Evolutionary conservation across 2,888 invertebrate species (phyloP).

Genomic region (Oxytorus armatus): DNA sequence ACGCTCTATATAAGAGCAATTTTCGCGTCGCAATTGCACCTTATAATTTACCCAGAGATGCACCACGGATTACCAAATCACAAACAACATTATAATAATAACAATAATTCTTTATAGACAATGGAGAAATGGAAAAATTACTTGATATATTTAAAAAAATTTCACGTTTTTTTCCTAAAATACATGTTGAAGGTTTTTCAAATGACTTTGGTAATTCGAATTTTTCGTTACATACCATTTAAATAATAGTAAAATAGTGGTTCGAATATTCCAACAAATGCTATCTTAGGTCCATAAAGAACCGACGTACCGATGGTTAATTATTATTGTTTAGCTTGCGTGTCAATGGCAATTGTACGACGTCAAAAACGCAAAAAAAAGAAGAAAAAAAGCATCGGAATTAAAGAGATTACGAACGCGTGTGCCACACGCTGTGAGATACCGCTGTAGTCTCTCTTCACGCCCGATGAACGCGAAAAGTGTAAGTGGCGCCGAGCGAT

Average conservation of each 20-base stretch:
- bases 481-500: conserved; percentile 56
- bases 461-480: conserved; percentile 68
- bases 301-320: background rate
- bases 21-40: background rate
- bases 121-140: too few relatives aligned
- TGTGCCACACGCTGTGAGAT: conserved; percentile 35
- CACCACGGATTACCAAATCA: conserved; percentile 10
- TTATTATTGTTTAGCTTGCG: conserved; percentile 17
- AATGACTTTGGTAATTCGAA: too few relatives aligned
- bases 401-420: conserved; percentile 48
- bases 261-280: too few relatives aligned
- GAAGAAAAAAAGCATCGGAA: conserved; percentile 11
- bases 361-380: conserved; percentile 6
- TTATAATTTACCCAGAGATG: conserved; percentile 1
- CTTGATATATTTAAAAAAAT: too few relatives aligned
- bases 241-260: too few relatives aligned
- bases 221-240: too few relatives aligned
- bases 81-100: background rate
- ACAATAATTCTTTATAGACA: too few relatives aligned
- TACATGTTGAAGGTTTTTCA: too few relatives aligned
- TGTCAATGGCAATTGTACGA: conserved; percentile 34
- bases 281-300: too few relatives aligned
- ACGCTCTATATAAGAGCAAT: background rate
- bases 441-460: conserved; percentile 54
- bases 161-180: too few relatives aligned